These are phyloP conservation scores for Xestobium rufovillosum DNA, from an alignment of 2,888 invertebrate species.

Conservation along the genomic window DNA sequence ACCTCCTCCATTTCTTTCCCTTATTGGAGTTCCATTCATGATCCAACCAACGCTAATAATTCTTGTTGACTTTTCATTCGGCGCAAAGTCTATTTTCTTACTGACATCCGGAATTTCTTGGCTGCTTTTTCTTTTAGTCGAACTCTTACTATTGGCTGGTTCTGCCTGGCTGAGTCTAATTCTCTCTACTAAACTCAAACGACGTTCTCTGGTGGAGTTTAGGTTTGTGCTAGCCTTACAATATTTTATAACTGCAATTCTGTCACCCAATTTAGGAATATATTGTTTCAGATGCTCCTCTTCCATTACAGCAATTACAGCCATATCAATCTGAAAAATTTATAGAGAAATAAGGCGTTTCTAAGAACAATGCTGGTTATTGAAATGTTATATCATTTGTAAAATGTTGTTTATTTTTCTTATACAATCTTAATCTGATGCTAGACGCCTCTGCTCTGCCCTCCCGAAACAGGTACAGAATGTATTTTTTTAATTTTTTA, in stretches of 20 bases:
- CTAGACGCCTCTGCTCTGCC: too few relatives aligned
- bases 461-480: too few relatives aligned
- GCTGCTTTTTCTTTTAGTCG: not conserved
- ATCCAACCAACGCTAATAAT: constrained; percentile 14
- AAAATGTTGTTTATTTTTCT: too few relatives aligned
- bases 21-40: constrained; percentile 4
- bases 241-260: not conserved
- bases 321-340: constrained; percentile 5
- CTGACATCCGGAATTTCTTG: too few relatives aligned
- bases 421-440: too few relatives aligned
- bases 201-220: not conserved
- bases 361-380: constrained; percentile 12
- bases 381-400: too few relatives aligned
- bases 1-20: constrained; percentile 13
- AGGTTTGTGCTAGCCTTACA: not conserved
- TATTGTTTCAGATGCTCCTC: not conserved
- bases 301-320: constrained; percentile 3
- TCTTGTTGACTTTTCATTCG: constrained; percentile 13
- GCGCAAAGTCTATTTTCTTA: constrained; percentile 6
- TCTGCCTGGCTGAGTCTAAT: not conserved
- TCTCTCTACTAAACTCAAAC: constrained; percentile 2
- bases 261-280: constrained; percentile 1
- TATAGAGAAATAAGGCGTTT: not conserved
- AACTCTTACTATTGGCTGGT: not conserved
- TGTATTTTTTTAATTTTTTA: too few relatives aligned